Conservation (phyloP, 2,113 vertebrate genomes). For the Dryoscopus gambensis region DNA sequence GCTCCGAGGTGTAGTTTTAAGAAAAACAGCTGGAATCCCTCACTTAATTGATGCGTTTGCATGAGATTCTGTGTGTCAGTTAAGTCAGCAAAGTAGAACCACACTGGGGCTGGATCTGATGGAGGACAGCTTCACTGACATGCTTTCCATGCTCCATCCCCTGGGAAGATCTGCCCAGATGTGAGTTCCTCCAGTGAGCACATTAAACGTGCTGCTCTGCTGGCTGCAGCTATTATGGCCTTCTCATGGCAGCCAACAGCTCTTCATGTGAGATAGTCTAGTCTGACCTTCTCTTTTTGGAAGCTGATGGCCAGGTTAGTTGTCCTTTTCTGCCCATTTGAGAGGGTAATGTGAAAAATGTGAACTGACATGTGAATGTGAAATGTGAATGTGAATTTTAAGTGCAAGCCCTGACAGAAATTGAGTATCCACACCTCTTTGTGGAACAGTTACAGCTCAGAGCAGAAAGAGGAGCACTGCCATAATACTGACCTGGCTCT, state of each 20-base stretch:
- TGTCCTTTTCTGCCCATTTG: constrained; percentile 51
- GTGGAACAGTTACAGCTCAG: constrained; percentile 37
- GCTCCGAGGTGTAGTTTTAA: not conserved
- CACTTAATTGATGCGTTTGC: rapidly evolving
- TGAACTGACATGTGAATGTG: constrained; percentile 70
- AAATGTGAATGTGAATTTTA: constrained; percentile 66
- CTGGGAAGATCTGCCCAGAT: not conserved
- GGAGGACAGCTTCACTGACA: rapidly evolving
- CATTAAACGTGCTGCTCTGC: not conserved
- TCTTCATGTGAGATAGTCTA: not conserved
- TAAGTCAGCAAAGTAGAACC: not conserved
- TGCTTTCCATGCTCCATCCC: not conserved
- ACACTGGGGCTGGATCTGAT: not conserved
- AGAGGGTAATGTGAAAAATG: constrained; percentile 70
- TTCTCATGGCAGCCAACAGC: not conserved
- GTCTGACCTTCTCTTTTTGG: constrained; percentile 56
- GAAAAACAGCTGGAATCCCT: not conserved
- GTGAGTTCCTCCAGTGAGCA: not conserved
- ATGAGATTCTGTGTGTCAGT: not conserved
- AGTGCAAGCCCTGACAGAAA: constrained; percentile 58
- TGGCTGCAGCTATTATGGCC: not conserved
- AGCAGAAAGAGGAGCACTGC: not conserved
- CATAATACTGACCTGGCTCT: not conserved
- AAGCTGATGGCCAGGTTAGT: constrained; percentile 66
- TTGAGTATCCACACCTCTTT: constrained; percentile 13